Evolutionary conservation across 2,113 vertebrate species (phyloP), one percentile per base, ranked within the genome.

Genomic region (Chrysochloris asiatica): DNA sequence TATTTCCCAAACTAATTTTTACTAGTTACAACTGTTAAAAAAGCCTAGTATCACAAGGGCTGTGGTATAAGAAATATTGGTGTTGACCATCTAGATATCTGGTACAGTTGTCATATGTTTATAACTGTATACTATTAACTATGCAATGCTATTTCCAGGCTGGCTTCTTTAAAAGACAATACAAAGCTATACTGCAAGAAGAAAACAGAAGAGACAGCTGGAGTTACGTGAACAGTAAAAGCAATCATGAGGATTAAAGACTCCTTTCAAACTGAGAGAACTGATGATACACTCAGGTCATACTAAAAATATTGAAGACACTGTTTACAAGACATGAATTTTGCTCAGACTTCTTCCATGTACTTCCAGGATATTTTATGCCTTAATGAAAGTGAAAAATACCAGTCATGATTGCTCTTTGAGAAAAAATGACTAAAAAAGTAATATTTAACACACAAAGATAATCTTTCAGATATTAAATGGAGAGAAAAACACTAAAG

Each of bases 111-210:
- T 86, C 59, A 41, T 77, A 56, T 50, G 28, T 86, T 65, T 2
- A 14, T 65, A 83, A 86, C 22, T 80, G 48, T 30, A 47, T 6
- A 72, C 19, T 75, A 89, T 6, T 95, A 82, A 85, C 90, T 94
- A 28, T 92, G 52, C 90, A 88, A 96, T 96, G 77, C 13, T 90
- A 8, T 97, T 97, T 98, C 87, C 98, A 99, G 99, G 95, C 97
- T 75, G 99, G 99, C 59, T 99, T 99, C 98, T 99, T 99, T 92
- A 98, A 99, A 98, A 98, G 99, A 95, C 97, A 97, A n/a, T 98
- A 98, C 78, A 98, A 98, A 95, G 93, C 96, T 21, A 94, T 97
- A 69, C 67, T 97, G 81, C 96, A 98, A 96, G 98, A 98, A 71
- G 94, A 96, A 76, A 97, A 98, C n/a, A 97, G 94, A 85, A 98